phyloP scores from a whole-genome alignment of 2,797 vertebrate genomes.

The Nasua narica region DNA sequence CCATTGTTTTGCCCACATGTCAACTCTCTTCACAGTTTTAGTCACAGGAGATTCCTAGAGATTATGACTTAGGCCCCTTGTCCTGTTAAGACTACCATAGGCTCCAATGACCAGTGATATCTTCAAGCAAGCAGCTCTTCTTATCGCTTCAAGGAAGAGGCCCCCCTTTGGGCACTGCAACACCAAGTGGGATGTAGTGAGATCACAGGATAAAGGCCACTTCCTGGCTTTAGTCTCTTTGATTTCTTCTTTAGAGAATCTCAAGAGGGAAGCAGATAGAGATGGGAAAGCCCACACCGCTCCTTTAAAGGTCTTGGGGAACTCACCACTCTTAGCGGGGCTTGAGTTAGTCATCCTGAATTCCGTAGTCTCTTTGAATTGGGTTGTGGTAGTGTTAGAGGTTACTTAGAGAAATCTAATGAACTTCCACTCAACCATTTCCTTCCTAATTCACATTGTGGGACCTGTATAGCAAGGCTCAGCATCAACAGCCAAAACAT shows the following conservation, averaged over 20 bases:
- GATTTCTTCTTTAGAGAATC: constrained; percentile 57
- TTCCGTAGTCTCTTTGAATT: not conserved
- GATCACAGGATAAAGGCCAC: constrained; percentile 58
- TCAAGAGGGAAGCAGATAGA: constrained; percentile 55
- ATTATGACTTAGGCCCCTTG: not conserved
- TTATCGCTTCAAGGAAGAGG: constrained; percentile 59
- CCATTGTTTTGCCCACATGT: not conserved
- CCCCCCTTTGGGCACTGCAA: constrained; percentile 28
- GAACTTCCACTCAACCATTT: not conserved
- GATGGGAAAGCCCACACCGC: not conserved
- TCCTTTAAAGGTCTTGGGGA: constrained; percentile 23
- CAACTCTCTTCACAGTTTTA: not conserved
- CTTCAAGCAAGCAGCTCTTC: constrained; percentile 13
- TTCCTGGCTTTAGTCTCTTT: constrained; percentile 68
- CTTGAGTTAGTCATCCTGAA: not conserved
- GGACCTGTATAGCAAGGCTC: not conserved
- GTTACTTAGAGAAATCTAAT: not conserved
- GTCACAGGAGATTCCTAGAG: not conserved
- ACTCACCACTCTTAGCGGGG: not conserved
- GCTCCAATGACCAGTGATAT: not conserved
- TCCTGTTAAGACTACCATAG: constrained; percentile 19
- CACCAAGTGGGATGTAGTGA: not conserved
- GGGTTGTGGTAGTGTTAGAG: not conserved
- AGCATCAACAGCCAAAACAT: not conserved
- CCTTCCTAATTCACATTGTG: not conserved